Evolutionary conservation across 2,113 vertebrate genomes (phyloP), one percentile per base, ranked within the genome.

Genomic region (Phalacrocorax carbo): DNA sequence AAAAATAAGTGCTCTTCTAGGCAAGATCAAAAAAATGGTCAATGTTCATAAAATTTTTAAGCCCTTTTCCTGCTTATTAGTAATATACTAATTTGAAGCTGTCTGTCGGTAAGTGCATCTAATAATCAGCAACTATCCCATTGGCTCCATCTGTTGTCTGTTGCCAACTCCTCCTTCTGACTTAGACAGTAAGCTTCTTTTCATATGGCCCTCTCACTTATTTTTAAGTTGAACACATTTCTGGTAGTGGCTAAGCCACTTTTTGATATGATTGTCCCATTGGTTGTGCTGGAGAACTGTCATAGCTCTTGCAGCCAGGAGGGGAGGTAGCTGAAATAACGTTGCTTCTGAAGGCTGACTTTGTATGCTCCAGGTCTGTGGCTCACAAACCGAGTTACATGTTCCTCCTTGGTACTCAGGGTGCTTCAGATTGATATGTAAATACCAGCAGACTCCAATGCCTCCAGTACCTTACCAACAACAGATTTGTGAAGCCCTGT

Each of bases 81-180:
- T 46, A 26, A 34, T 0, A 0, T 40, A 10, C 40, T 69, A 4
- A 27, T 86, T 78, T 71, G 44, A 75, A 62, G 58, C 38, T 52
- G 18, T 87, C 87, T 84, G 48, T 88, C 42, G 27, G 18, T 92
- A 92, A 95, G 60, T 69, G 61, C 78, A 55, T 73, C 80, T 91
- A 48, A 65, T 96, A 88, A 79, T 88, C 6, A 4, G 65, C 68
- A 71, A 10, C 57, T 68, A 58, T 75, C 61, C 49, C 84, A 40
- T 29, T 64, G 85, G 49, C 82, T 95, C 94, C 84, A 93, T 97
- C 91, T 97, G 95, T 94, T 95, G 93, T 93, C 82, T 94, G 51
- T 92, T 84, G 82, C 77, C 82, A 84, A 82, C 75, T 49, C 68
- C 54, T 91, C 95, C 76, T 93, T 92, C 84, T 90, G 81, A 76